Percentiles rank a stretch among this genome's conserved stretches.
Evolutionary conservation across 2,113 vertebrate genomes (phyloP).

Genomic region (Protomyctophum bolini): DNA sequence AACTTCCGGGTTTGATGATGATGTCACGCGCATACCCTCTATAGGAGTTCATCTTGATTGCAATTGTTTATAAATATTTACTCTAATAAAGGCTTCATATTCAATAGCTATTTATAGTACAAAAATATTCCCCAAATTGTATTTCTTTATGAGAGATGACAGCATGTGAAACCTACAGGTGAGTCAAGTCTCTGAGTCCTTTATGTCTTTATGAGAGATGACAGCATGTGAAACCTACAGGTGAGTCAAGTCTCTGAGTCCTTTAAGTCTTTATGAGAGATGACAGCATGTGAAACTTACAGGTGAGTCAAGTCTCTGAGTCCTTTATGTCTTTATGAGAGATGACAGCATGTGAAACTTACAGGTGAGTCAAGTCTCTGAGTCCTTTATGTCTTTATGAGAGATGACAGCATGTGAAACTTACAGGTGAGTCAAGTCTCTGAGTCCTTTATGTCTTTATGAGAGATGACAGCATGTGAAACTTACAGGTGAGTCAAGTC

Average conservation of each 20-base stretch:
- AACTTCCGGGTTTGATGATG: too few species aligned
- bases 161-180: slow-evolving; percentile 86
- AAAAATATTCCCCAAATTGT: not conserved
- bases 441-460: slow-evolving; percentile 77
- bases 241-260: slow-evolving; percentile 94
- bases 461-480: slow-evolving; percentile 14
- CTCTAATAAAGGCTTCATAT: too few species aligned
- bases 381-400: slow-evolving; percentile 76
- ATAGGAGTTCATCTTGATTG: too few species aligned
- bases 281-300: slow-evolving; percentile 79
- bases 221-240: slow-evolving; percentile 83
- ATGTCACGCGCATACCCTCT: too few species aligned
- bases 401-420: slow-evolving; percentile 58
- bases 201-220: too few species aligned
- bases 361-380: slow-evolving; percentile 95
- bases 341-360: slow-evolving; percentile 69
- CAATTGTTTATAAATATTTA: too few species aligned
- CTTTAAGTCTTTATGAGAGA: slow-evolving; percentile 63
- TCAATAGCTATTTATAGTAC: too few species aligned
- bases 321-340: slow-evolving; percentile 63
- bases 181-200: slow-evolving; percentile 93
- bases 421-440: slow-evolving; percentile 96
- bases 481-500: slow-evolving; percentile 97
- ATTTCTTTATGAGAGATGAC: slow-evolving; percentile 1
- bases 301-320: slow-evolving; percentile 95